A percentile compares a stretch with the other conserved stretches of the same genome.
Evolutionary conservation across 2,888 invertebrate species (phyloP).

Genomic region (Auanema freiburgensis): DNA sequence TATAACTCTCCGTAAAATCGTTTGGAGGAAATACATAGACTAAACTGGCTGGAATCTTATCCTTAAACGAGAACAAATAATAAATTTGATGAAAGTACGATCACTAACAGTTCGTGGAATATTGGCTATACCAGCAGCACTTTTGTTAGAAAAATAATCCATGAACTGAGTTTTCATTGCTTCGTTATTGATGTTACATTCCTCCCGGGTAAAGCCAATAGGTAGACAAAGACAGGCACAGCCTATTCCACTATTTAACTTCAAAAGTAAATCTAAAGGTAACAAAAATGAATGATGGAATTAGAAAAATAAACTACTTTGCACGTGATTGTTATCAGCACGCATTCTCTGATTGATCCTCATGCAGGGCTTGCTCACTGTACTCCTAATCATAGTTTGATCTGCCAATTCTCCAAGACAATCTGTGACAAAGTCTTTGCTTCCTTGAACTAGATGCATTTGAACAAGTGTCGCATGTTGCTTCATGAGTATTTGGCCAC

Average conservation of each 20-base stretch:
- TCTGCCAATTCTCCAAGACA: conserved; percentile 2
- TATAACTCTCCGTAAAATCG: conserved; percentile 18
- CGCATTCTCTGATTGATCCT: conserved; percentile 16
- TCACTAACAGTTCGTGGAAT: conserved; percentile 6
- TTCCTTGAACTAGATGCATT: conserved; percentile 15
- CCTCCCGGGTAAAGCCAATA: conserved; percentile 12
- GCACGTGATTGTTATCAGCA: conserved; percentile 4
- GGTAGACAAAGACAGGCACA: conserved; percentile 20
- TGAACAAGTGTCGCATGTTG: conserved; percentile 15
- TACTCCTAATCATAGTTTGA: background rate
- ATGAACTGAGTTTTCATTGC: conserved; percentile 13
- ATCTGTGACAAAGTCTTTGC: conserved; percentile 5
- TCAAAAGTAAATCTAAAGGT: background rate
- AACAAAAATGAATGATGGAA: background rate
- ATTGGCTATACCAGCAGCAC: conserved; percentile 15
- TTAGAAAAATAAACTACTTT: conserved; percentile 2
- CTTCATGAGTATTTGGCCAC: conserved; percentile 17
- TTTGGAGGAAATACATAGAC: conserved; percentile 22
- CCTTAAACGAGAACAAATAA: conserved; percentile 8
- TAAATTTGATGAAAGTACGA: too few relatives aligned
- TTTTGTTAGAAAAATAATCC: conserved; percentile 12
- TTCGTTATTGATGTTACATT: conserved; percentile 6
- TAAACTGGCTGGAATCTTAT: conserved; percentile 9
- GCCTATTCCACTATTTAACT: conserved; percentile 1
- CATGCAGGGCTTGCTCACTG: conserved; percentile 5